These are phyloP conservation scores for Anodontia alba DNA, from an alignment of 2,888 invertebrate genomes.

Conservation along the genomic window DNA sequence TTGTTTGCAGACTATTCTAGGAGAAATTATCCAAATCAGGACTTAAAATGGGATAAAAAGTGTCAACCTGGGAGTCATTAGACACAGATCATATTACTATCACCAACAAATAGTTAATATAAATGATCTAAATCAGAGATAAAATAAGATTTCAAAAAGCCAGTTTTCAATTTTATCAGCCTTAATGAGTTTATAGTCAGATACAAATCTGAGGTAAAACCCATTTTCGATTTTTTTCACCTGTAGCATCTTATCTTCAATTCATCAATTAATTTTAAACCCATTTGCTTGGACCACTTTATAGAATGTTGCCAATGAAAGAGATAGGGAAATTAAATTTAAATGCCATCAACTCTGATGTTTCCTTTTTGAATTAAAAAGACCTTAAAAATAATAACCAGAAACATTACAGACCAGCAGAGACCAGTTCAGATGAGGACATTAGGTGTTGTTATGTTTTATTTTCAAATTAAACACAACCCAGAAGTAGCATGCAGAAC, in stretches of 20 bases:
- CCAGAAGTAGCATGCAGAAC: too few species aligned
- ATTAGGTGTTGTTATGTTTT: too few species aligned
- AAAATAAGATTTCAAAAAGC: not conserved
- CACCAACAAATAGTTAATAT: not conserved
- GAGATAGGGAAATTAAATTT: not conserved
- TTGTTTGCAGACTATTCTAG: too few species aligned
- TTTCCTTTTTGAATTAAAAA: not conserved
- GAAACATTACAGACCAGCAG: too few species aligned
- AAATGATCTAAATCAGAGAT: not conserved
- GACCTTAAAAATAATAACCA: not conserved
- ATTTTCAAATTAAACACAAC: too few species aligned
- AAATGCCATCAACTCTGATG: not conserved
- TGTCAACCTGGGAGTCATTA: not conserved
- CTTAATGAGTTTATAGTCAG: not conserved
- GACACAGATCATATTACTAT: not conserved
- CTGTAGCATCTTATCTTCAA: not conserved
- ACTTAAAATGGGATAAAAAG: too few species aligned
- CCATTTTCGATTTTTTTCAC: not conserved
- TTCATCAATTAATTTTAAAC: not conserved
- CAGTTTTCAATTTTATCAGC: not conserved
- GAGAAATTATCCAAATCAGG: too few species aligned
- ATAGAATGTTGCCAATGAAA: not conserved
- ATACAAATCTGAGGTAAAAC: not conserved
- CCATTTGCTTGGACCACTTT: not conserved
- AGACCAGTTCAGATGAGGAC: too few species aligned